Conservation (phyloP, 2,888 invertebrate species). For the Crossocerus cetratus region DNA sequence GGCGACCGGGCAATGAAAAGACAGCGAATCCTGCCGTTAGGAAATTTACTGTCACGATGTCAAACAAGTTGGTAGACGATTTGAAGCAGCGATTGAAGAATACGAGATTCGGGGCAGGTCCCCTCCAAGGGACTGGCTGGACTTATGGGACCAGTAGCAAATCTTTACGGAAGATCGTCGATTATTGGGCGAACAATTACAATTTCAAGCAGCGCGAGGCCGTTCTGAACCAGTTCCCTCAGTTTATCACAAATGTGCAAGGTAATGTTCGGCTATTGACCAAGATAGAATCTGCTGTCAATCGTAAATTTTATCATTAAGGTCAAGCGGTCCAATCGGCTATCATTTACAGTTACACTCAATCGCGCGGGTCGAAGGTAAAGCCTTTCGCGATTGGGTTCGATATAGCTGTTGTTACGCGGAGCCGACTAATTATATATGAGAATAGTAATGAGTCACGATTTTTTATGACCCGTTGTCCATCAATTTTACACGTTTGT, state of each 20-base stretch:
- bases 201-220: slow-evolving; percentile 84
- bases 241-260: slow-evolving; percentile 87
- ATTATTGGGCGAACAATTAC: slow-evolving; percentile 89
- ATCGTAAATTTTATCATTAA: background rate
- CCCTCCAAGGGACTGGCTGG: slow-evolving; percentile 84
- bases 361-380: too few species aligned
- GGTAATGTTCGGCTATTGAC: too few species aligned
- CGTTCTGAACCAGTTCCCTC: slow-evolving; percentile 85
- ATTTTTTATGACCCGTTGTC: too few species aligned
- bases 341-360: too few species aligned
- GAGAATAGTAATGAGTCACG: background rate
- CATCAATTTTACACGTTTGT: background rate
- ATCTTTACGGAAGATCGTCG: slow-evolving; percentile 82
- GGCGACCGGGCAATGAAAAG: background rate
- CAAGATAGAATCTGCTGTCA: background rate
- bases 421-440: too few species aligned
- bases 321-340: too few species aligned
- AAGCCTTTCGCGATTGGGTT: too few species aligned
- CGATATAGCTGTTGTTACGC: too few species aligned
- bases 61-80: slow-evolving; percentile 76
- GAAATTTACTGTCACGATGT: background rate
- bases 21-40: background rate
- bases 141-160: slow-evolving; percentile 89
- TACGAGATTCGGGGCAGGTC: slow-evolving; percentile 78
- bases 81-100: slow-evolving; percentile 80